Base-by-base conservation (phyloP, 2,113 vertebrate species). In the Nerophis lumbriciformis region DNA sequence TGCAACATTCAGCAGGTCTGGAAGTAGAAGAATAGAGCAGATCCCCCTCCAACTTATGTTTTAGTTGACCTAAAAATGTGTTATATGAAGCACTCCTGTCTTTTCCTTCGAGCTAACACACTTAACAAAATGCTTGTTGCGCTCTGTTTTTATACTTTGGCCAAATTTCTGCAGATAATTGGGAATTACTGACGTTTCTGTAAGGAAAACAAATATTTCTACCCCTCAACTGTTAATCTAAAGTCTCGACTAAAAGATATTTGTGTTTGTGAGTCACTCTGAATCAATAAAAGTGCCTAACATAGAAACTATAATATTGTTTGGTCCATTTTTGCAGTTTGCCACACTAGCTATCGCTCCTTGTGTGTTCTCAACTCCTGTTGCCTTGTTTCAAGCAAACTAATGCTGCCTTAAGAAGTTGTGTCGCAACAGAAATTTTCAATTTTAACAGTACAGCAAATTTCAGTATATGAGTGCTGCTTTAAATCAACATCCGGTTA, bases 271-370 rank as follows among this genome's bases (percentile, higher is more conserved):
- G 72, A 78, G 69, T 70, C 81, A 78, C 49, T 87, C 68, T 77
- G 86, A 82, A 73, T 87, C 68, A 90, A 90, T 91, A 87, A 92
- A 92, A 90, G 85, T 91, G 81, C 85, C 89, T 89, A 89, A 88
- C 80, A 85, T 87, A 87, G 80, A 86, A 81, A 85, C 68, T 71
- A 80, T 53, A 7, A 53, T 15, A 10, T 52, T 53, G 47, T 51
- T 64, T n/a, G 0, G 37, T 65, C 63, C 66, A 1, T 78, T 75
- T 61, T 73, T 78, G 19, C 15, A 7, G 2, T 21, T 48, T 6
- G 19, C 6, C 15, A 53, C 51, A 52, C 51, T 3, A 8, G 14
- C 15, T 28, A 6, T 10, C 10, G 8, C 8, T 9, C 39, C 39
- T 9, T 42, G 39, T 8, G 8, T 42, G 39, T 42, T 42, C 2